Evolutionary conservation across 2,888 invertebrate genomes (phyloP).

Genomic region (Eristalis arbustorum): DNA sequence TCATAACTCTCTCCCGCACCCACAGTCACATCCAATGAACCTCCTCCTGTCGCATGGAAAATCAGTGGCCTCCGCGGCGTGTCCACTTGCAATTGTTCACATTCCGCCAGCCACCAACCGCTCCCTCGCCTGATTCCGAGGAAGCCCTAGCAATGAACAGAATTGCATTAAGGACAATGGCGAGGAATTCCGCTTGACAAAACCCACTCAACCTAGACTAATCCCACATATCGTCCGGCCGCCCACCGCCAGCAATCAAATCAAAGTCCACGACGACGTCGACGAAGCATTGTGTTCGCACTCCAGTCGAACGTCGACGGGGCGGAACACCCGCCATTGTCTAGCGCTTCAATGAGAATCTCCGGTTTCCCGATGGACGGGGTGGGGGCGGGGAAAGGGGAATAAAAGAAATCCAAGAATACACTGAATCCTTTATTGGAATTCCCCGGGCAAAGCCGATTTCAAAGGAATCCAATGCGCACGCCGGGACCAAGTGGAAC

Average conservation of each 20-base stretch:
- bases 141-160: neutral
- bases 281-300: neutral
- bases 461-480: slow-evolving; percentile 17
- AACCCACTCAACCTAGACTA: neutral
- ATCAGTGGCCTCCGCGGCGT: neutral
- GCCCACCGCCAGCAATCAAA: neutral
- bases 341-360: neutral
- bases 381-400: neutral
- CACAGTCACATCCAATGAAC: neutral
- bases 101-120: no score
- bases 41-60: neutral
- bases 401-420: slow-evolving; percentile 3
- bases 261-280: neutral
- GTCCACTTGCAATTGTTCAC: neutral
- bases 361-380: neutral
- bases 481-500: neutral
- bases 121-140: neutral
- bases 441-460: slow-evolving; percentile 19
- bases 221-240: neutral
- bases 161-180: neutral
- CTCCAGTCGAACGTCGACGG: neutral
- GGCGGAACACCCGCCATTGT: neutral
- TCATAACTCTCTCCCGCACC: neutral
- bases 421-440: slow-evolving; percentile 19
- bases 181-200: neutral